phyloP scores from a whole-genome alignment of 2,888 invertebrate genomes.

The Eulithis prunata region DNA sequence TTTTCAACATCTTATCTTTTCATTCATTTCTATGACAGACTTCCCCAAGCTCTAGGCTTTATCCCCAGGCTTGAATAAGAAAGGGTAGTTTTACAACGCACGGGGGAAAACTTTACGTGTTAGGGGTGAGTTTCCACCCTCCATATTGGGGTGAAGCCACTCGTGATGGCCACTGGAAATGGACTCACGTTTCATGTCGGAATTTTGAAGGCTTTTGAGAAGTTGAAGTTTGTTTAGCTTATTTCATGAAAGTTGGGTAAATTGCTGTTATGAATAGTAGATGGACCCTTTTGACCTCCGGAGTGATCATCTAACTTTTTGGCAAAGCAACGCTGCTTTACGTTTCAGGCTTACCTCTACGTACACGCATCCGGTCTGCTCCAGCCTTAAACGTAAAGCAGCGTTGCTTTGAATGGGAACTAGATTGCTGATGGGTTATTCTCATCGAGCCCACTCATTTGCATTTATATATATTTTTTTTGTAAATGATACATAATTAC shows the following conservation, averaged over 20 bases:
- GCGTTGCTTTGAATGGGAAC: too few relatives aligned
- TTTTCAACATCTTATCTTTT: slow-evolving; percentile 4
- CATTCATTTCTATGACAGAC: slow-evolving; percentile 52
- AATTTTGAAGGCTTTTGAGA: slow-evolving; percentile 40
- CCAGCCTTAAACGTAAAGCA: too few relatives aligned
- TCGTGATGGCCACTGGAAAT: slow-evolving; percentile 49
- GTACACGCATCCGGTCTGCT: too few relatives aligned
- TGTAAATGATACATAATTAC: too few relatives aligned
- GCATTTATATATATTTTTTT: too few relatives aligned
- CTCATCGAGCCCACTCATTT: too few relatives aligned
- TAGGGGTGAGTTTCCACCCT: slow-evolving; percentile 61
- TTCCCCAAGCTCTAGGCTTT: slow-evolving; percentile 65
- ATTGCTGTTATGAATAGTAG: slow-evolving; percentile 19
- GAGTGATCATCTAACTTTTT: too few relatives aligned
- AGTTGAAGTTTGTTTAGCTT: slow-evolving; percentile 28
- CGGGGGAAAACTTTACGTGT: slow-evolving; percentile 78
- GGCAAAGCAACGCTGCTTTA: too few relatives aligned
- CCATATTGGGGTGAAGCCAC: slow-evolving; percentile 61
- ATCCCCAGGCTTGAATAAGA: slow-evolving; percentile 68
- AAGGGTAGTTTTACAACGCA: slow-evolving; percentile 80
- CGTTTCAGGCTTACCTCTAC: too few relatives aligned
- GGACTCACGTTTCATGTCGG: slow-evolving; percentile 41
- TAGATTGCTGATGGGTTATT: too few relatives aligned
- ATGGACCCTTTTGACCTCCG: too few relatives aligned
- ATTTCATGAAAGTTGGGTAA: slow-evolving; percentile 12